Evolutionary conservation across 1,140 invertebrate genomes (phyloP), one percentile per base, ranked within the genome.

Genomic region (Thaumetopoea pityocampa): DNA sequence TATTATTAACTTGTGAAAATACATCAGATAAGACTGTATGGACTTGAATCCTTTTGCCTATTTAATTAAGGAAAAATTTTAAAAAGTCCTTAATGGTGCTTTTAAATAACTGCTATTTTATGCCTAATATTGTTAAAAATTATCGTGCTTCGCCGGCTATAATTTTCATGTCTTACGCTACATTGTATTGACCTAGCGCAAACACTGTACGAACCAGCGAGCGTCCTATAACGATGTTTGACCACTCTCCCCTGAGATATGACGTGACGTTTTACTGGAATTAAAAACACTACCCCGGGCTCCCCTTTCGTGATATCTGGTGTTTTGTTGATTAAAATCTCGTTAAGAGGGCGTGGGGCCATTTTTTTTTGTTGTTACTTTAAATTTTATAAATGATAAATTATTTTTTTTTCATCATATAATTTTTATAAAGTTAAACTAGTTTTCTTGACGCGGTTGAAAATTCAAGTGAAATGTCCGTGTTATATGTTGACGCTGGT

Each of bases 191-290:
- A 34, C 32, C 4, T 28, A 43, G 22, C 40, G 8, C 6, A 28
- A 47, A 46, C 50, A 40, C 19, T 12, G 26, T 15, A 48, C 41
- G 37, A 48, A 53, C 43, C 46, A 46, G 22, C 33, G 12, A 18
- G 22, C 11, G 47, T n/a, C n/a, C n/a, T 51, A 53, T 73, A 71
- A 76, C 59, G 62, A 73, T 73, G 66, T 77, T 73, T 77, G 52
- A 56, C 51, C 42, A 37, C 54, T 61, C 66, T 73, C 72, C 69
- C 69, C 43, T 43, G 69, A 73, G 72, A 73, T 67, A 65, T 33
- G 44, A 34, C 36, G 45, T 51, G 49, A 58, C 68, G 56, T 77
- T 77, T 77, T 73, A 77, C 67, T 57, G 53, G 67, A 71, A 77
- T 77, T 77, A 77, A 71, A 71, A 66, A 61, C 47, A 46, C 51